Evolutionary conservation across 2,797 vertebrate species (phyloP).

Genomic region (Pangasius larnaudii): DNA sequence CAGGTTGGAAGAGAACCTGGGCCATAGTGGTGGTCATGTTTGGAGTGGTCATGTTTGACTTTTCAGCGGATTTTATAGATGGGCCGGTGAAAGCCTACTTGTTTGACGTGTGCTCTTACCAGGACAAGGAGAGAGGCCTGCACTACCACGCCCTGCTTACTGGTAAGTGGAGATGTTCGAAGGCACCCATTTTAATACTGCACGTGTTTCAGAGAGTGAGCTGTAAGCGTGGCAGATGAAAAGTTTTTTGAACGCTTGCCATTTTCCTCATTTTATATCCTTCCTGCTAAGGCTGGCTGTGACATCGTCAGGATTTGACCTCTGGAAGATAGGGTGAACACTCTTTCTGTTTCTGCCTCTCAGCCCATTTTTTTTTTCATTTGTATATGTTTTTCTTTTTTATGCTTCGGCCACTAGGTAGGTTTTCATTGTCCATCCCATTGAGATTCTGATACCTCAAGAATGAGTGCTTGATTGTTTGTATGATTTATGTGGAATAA

Average conservation of each 20-base stretch:
- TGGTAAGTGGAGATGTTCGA: slow-evolving; percentile 74
- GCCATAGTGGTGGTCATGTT: slow-evolving; percentile 90
- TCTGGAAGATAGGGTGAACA: too few species aligned
- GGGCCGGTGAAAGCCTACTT: slow-evolving; percentile 98
- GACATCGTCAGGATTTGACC: too few species aligned
- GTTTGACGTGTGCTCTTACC: slow-evolving; percentile 93
- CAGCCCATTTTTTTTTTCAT: background rate
- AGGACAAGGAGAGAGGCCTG: slow-evolving; percentile 92
- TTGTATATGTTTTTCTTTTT: background rate
- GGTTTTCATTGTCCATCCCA: too few species aligned
- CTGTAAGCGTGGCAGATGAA: background rate
- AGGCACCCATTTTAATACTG: background rate
- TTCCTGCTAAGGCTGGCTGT: too few species aligned
- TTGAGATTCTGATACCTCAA: too few species aligned
- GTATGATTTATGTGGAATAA: too few species aligned
- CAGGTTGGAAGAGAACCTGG: slow-evolving; percentile 74
- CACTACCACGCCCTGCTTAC: slow-evolving; percentile 96
- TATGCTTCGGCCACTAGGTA: background rate
- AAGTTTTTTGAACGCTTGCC: background rate
- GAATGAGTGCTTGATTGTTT: too few species aligned
- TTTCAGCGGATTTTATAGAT: slow-evolving; percentile 96
- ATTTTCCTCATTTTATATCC: background rate
- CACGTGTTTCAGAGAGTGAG: background rate
- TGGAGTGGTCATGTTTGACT: slow-evolving; percentile 96
- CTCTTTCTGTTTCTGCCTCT: too few species aligned